Base-by-base conservation (phyloP, 2,888 invertebrate genomes). In the Arrhopalites spinosus region DNA sequence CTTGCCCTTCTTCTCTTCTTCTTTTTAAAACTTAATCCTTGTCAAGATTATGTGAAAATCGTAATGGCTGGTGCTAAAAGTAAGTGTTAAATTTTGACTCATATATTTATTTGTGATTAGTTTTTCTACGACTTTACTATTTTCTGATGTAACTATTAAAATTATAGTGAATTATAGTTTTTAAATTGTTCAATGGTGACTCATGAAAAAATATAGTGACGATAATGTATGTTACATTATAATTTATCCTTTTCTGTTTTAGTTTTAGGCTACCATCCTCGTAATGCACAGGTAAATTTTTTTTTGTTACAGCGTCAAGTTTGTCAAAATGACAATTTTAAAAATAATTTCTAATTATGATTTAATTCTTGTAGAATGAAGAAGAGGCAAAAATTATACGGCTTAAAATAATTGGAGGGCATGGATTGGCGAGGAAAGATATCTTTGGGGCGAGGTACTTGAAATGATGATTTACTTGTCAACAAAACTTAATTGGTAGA, bases 381-480 rank as follows among this genome's bases (percentile, higher is more conserved):
- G 92, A 93, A 86, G 90, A 91, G 82, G 92, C 92, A 85, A 92
- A 90, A 87, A 90, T 93, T 86, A 88, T 96, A 85, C 91, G 95
- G 84, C 89, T 97, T 85, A 91, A 90, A 87, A 91, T 97, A 79
- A 88, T 95, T 81, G 91, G 93, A 83, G 96, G 95, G 45, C 92
- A 93, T 86, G 92, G 94, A 83, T 88, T 99, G 84, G 98, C 98
- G 75, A 97, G 97, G 87, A 98, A 98, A 87, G 98, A 99, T 86
- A 97, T 99, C 84, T 98, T 99, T 88, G 98, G 98, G 84, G 97
- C 98, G 84, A 96, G 95, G 95, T 95, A 86, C 83, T 82, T 81
- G n/a, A n/a, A n/a, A n/a, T n/a, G 66, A 61, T 15, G 23, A 47
- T 59, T 36, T 64, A 43, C 23, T 73, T 59, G 71, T 68, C 20